phyloP scores from a whole-genome alignment of 1,140 invertebrate genomes.

The Drosophila sp. region DNA sequence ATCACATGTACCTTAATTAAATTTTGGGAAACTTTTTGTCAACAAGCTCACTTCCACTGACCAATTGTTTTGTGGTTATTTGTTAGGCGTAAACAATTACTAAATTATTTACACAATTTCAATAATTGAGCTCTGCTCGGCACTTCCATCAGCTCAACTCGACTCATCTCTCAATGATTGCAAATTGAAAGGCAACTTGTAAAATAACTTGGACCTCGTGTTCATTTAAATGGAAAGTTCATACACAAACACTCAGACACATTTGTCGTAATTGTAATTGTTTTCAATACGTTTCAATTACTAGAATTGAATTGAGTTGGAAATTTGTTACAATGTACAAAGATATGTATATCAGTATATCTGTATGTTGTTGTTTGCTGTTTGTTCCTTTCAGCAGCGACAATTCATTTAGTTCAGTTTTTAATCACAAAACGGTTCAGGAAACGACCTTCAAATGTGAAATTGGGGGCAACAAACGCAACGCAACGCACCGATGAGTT shows the following conservation, averaged over 20 bases:
- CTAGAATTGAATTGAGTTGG: slow-evolving; percentile 52
- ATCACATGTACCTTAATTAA: background rate
- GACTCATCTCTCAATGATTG: slow-evolving; percentile 37
- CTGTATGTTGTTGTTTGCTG: slow-evolving; percentile 2
- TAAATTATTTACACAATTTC: slow-evolving; percentile 41
- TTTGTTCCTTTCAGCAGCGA: background rate
- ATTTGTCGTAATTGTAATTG: slow-evolving; percentile 37
- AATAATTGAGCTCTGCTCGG: slow-evolving; percentile 44
- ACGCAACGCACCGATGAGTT: background rate
- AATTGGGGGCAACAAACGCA: slow-evolving; percentile 39
- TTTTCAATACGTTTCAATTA: slow-evolving; percentile 60
- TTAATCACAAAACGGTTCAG: slow-evolving; percentile 43
- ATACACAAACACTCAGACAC: background rate
- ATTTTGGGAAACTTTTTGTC: background rate
- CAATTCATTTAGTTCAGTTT: slow-evolving; percentile 27
- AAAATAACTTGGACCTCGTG: slow-evolving; percentile 36
- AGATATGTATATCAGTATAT: slow-evolving; percentile 1
- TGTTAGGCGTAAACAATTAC: slow-evolving; percentile 28
- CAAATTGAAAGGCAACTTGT: slow-evolving; percentile 15
- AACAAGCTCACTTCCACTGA: background rate
- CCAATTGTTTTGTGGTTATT: slow-evolving; percentile 4
- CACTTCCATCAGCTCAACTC: background rate
- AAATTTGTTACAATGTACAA: slow-evolving; percentile 43
- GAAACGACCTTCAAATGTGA: slow-evolving; percentile 51
- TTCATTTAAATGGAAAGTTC: slow-evolving; percentile 31